Conservation (phyloP, 2,113 vertebrate species). For the Panthera leo region DNA sequence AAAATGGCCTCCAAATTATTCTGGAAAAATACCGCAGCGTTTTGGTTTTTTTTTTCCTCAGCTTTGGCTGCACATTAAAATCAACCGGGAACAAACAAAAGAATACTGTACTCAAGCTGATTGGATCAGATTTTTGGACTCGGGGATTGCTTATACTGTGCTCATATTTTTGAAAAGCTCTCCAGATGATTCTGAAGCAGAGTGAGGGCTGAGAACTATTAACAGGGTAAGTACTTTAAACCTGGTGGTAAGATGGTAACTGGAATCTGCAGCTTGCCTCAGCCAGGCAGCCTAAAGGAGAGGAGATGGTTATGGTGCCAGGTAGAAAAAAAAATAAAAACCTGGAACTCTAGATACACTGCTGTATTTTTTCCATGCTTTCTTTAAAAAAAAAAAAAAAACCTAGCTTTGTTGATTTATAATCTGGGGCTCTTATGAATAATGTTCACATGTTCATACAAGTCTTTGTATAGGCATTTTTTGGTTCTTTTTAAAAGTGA, state of each 20-base stretch:
- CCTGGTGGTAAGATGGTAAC: neutral
- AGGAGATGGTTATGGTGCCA: neutral
- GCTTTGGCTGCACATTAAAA: neutral
- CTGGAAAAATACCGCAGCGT: neutral
- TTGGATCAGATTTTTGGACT: neutral
- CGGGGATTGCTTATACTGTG: neutral
- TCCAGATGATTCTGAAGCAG: neutral
- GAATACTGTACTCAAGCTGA: neutral
- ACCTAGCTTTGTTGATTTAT: neutral
- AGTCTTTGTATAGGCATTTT: neutral
- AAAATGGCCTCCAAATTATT: constrained; percentile 29
- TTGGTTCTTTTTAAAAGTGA: neutral
- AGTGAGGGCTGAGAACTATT: neutral
- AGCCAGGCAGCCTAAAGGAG: neutral
- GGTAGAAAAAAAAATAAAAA: neutral
- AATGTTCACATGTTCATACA: neutral
- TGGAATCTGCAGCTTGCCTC: neutral
- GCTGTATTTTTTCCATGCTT: neutral
- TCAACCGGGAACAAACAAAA: neutral
- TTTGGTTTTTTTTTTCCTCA: neutral
- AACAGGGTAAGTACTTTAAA: neutral
- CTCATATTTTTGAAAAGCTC: neutral
- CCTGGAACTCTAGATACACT: neutral
- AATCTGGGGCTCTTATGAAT: neutral
- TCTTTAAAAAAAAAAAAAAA: neutral